A percentile compares a stretch with the other conserved stretches of the same genome.
These are phyloP conservation scores for Agrilus biguttatus DNA, from an alignment of 2,888 invertebrate genomes.

Conservation along the genomic window DNA sequence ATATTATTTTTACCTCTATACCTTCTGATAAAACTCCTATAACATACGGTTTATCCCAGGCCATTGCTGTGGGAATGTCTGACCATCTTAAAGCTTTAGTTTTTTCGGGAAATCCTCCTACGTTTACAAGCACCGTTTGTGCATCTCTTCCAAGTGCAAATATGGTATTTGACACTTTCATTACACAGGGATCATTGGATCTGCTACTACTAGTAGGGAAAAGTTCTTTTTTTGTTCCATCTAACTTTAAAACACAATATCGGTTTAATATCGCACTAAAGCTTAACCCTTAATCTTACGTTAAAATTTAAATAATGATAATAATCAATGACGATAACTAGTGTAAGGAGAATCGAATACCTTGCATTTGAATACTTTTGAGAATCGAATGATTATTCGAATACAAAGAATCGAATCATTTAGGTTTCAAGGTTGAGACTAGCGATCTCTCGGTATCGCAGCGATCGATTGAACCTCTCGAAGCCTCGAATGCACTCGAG, in stretches of 20 bases:
- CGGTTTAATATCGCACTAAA: not conserved
- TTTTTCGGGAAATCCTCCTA: conserved; percentile 50
- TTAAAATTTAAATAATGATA: not conserved
- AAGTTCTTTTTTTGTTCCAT: conserved; percentile 60
- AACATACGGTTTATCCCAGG: conserved; percentile 88
- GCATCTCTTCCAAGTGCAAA: conserved; percentile 79
- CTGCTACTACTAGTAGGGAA: conserved; percentile 71
- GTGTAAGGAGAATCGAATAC: no score
- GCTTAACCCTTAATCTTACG: not conserved
- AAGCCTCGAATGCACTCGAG: no score
- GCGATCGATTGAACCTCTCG: no score
- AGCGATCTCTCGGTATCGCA: no score
- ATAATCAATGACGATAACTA: no score
- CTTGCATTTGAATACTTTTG: no score
- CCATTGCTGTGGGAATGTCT: conserved; percentile 59
- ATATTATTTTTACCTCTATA: conserved; percentile 40
- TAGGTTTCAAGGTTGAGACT: no score
- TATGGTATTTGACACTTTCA: conserved; percentile 57
- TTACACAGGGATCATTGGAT: conserved; percentile 69
- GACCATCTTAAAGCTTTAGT: conserved; percentile 67
- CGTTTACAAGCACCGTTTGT: conserved; percentile 74
- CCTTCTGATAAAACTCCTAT: conserved; percentile 71
- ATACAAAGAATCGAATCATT: no score
- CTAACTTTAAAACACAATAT: conserved; percentile 18
- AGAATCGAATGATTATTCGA: no score